These are phyloP conservation scores for Cathartes aura DNA, from an alignment of 2,113 vertebrate genomes.

Conservation along the genomic window DNA sequence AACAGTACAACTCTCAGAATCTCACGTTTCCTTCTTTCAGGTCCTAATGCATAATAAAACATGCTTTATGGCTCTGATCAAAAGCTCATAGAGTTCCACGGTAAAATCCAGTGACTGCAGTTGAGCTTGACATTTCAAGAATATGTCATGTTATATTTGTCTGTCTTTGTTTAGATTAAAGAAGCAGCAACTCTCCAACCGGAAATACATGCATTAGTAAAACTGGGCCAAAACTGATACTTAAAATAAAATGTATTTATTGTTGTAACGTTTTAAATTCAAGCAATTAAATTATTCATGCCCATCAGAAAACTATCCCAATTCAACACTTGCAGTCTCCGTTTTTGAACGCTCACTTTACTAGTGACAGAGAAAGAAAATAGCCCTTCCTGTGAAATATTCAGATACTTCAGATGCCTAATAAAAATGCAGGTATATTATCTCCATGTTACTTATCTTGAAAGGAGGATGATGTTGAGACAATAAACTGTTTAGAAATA, in stretches of 20 bases:
- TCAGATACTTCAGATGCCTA: neutral
- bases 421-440: conserved; percentile 52
- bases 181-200: neutral
- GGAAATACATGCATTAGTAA: neutral
- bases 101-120: neutral
- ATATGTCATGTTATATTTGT: neutral
- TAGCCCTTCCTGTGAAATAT: neutral
- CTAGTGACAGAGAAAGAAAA: neutral
- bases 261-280: neutral
- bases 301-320: neutral
- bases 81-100: neutral
- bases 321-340: neutral
- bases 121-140: neutral
- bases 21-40: neutral
- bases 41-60: neutral
- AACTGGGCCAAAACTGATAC: neutral
- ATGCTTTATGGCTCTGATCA: neutral
- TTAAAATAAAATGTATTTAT: neutral
- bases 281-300: neutral
- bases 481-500: conserved; percentile 58
- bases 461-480: conserved; percentile 43
- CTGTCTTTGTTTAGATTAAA: neutral
- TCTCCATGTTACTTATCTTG: conserved; percentile 36
- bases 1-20: neutral
- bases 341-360: neutral